phyloP scores from a whole-genome alignment of 2,797 vertebrate species.

The Halcyon chelicuti region DNA sequence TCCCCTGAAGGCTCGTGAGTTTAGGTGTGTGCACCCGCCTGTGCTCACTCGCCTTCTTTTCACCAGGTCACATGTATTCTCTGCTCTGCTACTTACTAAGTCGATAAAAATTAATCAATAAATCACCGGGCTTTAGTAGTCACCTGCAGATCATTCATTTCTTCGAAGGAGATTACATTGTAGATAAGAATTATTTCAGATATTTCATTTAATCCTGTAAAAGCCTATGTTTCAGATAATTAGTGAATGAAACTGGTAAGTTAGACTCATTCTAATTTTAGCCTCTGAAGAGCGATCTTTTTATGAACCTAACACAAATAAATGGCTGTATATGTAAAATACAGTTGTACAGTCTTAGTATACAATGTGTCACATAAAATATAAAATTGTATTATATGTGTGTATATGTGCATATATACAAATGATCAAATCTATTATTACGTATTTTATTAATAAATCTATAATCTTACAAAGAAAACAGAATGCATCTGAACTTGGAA shows the following conservation, averaged over 20 bases:
- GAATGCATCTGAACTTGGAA: neutral
- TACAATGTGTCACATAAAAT: neutral
- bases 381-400: neutral
- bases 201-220: neutral
- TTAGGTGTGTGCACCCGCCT: neutral
- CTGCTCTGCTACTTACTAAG: neutral
- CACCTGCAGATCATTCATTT: conserved; percentile 5
- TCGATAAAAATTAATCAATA: conserved; percentile 22
- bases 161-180: neutral
- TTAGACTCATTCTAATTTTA: neutral
- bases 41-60: neutral
- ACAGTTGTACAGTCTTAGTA: neutral
- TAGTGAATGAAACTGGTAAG: neutral
- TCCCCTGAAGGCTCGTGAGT: neutral
- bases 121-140: neutral
- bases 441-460: neutral
- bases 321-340: neutral
- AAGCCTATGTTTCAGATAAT: neutral
- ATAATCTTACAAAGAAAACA: neutral
- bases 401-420: neutral
- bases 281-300: neutral
- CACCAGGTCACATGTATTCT: neutral
- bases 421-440: neutral
- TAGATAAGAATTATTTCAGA: neutral
- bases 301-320: neutral